Conservation (phyloP, 2,797 vertebrate species). For the Hypotaenidia okinawae region DNA sequence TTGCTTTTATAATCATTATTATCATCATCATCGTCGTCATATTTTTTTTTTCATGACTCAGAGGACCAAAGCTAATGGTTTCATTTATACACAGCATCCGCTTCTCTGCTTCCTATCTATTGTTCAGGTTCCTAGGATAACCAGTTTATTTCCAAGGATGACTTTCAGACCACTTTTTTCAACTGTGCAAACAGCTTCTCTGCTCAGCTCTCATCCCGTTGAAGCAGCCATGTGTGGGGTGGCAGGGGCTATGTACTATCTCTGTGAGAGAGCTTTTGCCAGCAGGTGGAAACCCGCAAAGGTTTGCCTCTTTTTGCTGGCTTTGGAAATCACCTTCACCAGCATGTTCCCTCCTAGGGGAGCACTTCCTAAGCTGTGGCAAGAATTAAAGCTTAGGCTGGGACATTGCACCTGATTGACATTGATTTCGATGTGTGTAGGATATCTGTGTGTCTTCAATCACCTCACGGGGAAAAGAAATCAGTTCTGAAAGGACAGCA, state of each 20-base stretch:
- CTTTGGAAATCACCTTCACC: constrained; percentile 75
- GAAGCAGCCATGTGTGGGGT: constrained; percentile 86
- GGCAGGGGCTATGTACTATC: constrained; percentile 86
- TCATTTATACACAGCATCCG: constrained; percentile 67
- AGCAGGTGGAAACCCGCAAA: constrained; percentile 83
- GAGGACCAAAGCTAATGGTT: constrained; percentile 55
- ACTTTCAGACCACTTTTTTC: constrained; percentile 83
- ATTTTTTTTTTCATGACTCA: constrained; percentile 42
- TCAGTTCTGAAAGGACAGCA: constrained; percentile 79
- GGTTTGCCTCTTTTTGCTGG: constrained; percentile 86
- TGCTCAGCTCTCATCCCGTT: constrained; percentile 85
- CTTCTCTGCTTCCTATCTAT: constrained; percentile 78
- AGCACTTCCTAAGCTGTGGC: constrained; percentile 70
- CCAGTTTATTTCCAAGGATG: constrained; percentile 80
- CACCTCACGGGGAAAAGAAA: constrained; percentile 68
- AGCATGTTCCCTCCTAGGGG: constrained; percentile 71
- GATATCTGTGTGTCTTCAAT: constrained; percentile 68
- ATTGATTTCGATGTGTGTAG: constrained; percentile 75
- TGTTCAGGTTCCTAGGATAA: constrained; percentile 87
- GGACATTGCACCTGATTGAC: constrained; percentile 70
- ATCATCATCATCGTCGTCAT: background rate
- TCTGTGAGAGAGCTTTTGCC: constrained; percentile 86
- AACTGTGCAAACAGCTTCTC: constrained; percentile 82
- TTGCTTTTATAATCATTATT: background rate
- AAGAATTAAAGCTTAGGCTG: constrained; percentile 75